These are phyloP conservation scores for Terrapene triunguis DNA, from an alignment of 2,113 vertebrate species.

Conservation along the genomic window DNA sequence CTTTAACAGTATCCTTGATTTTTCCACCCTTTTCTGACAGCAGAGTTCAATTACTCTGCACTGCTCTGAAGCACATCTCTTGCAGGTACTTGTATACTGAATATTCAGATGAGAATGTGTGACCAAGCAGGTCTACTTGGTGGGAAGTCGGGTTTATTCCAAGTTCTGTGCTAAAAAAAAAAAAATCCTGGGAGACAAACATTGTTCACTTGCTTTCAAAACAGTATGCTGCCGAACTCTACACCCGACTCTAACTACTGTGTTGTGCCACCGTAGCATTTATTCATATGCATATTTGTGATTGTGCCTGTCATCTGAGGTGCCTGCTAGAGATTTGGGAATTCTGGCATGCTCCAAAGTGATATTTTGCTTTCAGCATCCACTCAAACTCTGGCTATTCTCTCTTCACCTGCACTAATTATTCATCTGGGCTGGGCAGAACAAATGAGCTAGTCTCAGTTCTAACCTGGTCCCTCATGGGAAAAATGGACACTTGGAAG, in stretches of 20 bases:
- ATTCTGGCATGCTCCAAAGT: not conserved
- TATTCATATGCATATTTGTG: fast-evolving
- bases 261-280: not conserved
- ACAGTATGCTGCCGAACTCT: not conserved
- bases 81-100: not conserved
- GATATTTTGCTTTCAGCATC: not conserved
- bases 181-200: not conserved
- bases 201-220: not conserved
- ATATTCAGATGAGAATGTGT: conserved; percentile 1
- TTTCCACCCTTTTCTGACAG: conserved; percentile 15
- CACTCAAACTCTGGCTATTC: not conserved
- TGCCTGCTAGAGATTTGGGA: fast-evolving
- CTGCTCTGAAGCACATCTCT: not conserved
- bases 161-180: fast-evolving
- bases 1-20: not conserved
- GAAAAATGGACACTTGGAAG: conserved; percentile 34
- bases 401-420: not conserved
- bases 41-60: not conserved
- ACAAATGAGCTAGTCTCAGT: not conserved
- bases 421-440: not conserved
- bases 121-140: fast-evolving
- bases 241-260: not conserved
- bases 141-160: not conserved
- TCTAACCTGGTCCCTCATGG: not conserved
- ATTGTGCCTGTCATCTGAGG: not conserved